Base-by-base conservation (phyloP, 2,797 vertebrate genomes). In the Typhlichthys eigenmanni region DNA sequence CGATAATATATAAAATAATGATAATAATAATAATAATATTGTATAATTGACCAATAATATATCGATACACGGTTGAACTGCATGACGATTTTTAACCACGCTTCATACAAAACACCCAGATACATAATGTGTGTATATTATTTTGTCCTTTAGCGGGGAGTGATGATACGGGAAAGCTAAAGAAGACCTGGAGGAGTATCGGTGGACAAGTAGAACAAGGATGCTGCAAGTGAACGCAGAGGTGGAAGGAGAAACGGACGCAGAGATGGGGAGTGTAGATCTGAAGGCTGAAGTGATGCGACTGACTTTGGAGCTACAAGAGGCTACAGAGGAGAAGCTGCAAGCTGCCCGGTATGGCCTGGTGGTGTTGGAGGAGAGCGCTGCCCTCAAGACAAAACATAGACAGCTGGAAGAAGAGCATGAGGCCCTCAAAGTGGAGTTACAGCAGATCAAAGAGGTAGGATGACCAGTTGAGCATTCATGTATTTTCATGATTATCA, bases 331-430 rank as follows among this genome's bases (percentile, higher is more conserved):
- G 72, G 92, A 95, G 78, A 95, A 96, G 82, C 90, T 93, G 2
- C 95, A 95, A 82, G 95, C 95, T 0, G 94, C 95, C 0, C 92
- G 93, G 9, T 96, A 95, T 6, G 95, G 95, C 16, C 87, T 96
- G 71, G 95, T 89, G 2, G 93, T 95, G 61, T 75, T 96, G 66
- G 94, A 96, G 81, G 93, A 96, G 76, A 95, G 93, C 16, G 79
- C 91, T 0, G 86, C 88, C 2, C 85, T 95, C 29, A 93, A 94
- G 84, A 84, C 59, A 54, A 93, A 90, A 69, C 87, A 92, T 76
- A 72, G 78, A 58, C 93, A 94, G 56, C 89, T 95, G 75, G 94
- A 96, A 74, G 89, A 92, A 62, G 94, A 95, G 52, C 88, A 93
- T 12, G 94, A 95, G 63, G 58, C 64, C 7, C 83, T 95, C n/a